Evolutionary conservation across 2,113 vertebrate genomes (phyloP).

Genomic region (Felis catus): F.catus_Fca126_mat1.0 CM031422.1:22872501-22873000

Average conservation of each 20-base stretch:
- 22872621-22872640: not conserved
- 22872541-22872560: not conserved
- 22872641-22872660: not conserved
- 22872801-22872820: not conserved
- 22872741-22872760: not conserved
- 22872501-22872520: not conserved
- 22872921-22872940: not conserved
- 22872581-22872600: not conserved
- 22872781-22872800: not conserved
- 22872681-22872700: not conserved
- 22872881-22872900: not conserved
- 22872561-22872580: not conserved
- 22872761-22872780: not conserved
- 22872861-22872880: not conserved
- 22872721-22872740: not conserved
- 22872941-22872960: not conserved
- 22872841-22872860: not conserved
- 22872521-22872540: not conserved
- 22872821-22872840: not conserved
- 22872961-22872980: not conserved
- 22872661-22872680: not conserved
- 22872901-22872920: not conserved
- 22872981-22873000: not conserved
- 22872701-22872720: not conserved
- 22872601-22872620: not conserved